phyloP scores from a whole-genome alignment of 2,797 vertebrate species.

The Apogon hyalosoma region DNA sequence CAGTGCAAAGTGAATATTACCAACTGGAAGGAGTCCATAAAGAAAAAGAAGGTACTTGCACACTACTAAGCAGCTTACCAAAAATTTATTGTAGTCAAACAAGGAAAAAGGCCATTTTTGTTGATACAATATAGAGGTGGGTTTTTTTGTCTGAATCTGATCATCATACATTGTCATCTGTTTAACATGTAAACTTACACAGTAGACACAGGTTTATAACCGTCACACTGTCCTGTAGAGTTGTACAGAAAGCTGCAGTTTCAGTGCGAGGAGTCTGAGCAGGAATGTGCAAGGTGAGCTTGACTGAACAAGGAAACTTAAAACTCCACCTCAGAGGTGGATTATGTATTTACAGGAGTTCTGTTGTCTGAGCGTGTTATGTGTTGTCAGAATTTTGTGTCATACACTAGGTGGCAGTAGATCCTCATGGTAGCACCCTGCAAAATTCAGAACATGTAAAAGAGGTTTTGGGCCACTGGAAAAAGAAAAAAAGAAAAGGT shows the following conservation, averaged over 20 bases:
- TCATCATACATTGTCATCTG: not conserved
- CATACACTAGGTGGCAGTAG: slow-evolving; percentile 72
- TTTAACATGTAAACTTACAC: not conserved
- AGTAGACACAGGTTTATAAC: not conserved
- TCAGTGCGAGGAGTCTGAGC: slow-evolving; percentile 79
- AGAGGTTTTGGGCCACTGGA: no score
- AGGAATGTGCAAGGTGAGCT: slow-evolving; percentile 75
- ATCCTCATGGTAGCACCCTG: not conserved
- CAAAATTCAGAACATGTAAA: no score
- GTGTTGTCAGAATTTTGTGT: slow-evolving; percentile 1
- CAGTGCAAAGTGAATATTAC: slow-evolving; percentile 74
- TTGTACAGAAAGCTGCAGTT: slow-evolving; percentile 74
- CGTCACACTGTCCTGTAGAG: slow-evolving; percentile 60
- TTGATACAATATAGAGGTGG: not conserved
- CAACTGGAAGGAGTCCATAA: slow-evolving; percentile 68
- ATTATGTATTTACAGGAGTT: no score
- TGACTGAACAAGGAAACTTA: not conserved
- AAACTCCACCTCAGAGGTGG: not conserved
- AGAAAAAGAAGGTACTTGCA: slow-evolving; percentile 81
- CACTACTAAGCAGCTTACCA: not conserved
- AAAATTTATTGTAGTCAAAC: not conserved
- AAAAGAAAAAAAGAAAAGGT: no score
- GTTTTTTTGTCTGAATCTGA: not conserved
- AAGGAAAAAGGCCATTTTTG: not conserved
- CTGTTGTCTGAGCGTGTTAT: not conserved